phyloP scores from a whole-genome alignment of 2,888 invertebrate species.

The Trachelus iudaicus region DNA sequence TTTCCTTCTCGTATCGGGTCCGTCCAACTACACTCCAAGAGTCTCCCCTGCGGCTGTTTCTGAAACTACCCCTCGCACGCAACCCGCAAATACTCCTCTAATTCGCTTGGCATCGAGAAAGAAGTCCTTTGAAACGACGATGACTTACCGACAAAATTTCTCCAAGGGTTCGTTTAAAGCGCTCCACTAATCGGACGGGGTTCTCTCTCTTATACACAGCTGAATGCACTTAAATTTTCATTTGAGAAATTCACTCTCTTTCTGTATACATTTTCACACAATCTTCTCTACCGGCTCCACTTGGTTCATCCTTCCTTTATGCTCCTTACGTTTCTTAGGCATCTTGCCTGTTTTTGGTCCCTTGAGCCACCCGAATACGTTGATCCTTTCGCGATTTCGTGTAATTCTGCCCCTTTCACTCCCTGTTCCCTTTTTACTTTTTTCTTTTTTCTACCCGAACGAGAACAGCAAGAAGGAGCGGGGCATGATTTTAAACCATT shows the following conservation, averaged over 20 bases:
- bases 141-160: constrained; percentile 23
- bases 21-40: background rate
- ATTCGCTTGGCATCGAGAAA: constrained; percentile 18
- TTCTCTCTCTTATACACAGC: constrained; percentile 20
- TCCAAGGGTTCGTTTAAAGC: constrained; percentile 25
- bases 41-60: background rate
- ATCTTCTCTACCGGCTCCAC: background rate
- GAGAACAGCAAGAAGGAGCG: background rate
- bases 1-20: background rate
- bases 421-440: constrained; percentile 1
- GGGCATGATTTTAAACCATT: constrained; percentile 31
- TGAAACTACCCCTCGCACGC: constrained; percentile 11
- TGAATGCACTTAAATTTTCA: constrained; percentile 36
- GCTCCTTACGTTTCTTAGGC: background rate
- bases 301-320: background rate
- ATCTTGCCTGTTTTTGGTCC: background rate
- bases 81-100: constrained; percentile 21
- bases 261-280: background rate
- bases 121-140: constrained; percentile 4
- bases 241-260: constrained; percentile 26
- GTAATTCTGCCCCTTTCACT: background rate
- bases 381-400: background rate
- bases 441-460: constrained; percentile 10
- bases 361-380: background rate
- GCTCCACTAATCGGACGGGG: constrained; percentile 32